phyloP scores from a whole-genome alignment of 2,113 vertebrate species.

The Chinchilla lanigera region DNA sequence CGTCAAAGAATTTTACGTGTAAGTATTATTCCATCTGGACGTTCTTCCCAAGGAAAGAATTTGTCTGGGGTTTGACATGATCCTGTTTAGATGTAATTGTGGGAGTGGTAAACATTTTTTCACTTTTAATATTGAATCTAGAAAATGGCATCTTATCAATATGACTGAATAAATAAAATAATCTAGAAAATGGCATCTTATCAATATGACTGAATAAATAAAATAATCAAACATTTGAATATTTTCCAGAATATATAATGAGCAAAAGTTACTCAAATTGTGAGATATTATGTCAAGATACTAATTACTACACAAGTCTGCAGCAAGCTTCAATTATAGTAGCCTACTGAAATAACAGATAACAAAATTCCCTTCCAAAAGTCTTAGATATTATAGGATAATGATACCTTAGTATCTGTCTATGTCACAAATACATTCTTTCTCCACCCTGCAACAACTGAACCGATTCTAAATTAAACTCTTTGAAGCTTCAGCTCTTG shows the following conservation, averaged over 20 bases:
- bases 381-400: neutral
- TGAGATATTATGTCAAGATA: neutral
- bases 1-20: neutral
- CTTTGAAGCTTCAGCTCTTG: neutral
- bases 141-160: neutral
- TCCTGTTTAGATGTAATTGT: neutral
- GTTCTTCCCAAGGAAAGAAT: neutral
- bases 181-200: neutral
- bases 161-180: neutral
- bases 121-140: neutral
- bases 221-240: slow-evolving; percentile 7
- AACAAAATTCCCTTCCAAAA: neutral
- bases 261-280: neutral
- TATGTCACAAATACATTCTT: neutral
- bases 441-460: neutral
- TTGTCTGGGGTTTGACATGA: neutral
- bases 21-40: neutral
- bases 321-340: neutral
- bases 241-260: neutral
- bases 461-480: slow-evolving; percentile 20
- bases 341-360: neutral
- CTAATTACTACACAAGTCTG: neutral
- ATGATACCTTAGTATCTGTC: neutral
- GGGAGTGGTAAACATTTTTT: neutral
- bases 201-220: neutral